Evolutionary conservation across 2,888 invertebrate species (phyloP).

Genomic region (Agrenia bidenticulata): DNA sequence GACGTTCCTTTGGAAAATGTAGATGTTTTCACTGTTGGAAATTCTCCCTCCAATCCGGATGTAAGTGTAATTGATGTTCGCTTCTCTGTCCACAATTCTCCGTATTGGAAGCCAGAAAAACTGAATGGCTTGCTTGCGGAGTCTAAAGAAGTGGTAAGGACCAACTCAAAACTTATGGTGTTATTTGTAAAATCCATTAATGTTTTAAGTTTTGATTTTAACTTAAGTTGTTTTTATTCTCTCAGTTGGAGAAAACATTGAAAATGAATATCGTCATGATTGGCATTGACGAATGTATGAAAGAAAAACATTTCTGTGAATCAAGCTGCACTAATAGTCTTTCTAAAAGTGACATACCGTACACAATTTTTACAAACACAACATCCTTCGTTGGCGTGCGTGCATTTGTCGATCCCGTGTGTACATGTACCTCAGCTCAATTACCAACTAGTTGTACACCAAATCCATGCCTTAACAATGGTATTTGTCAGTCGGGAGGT

Average conservation of each 20-base stretch:
- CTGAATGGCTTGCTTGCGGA: slow-evolving; percentile 80
- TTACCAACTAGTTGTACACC: slow-evolving; percentile 55
- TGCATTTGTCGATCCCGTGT: slow-evolving; percentile 73
- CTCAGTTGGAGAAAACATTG: slow-evolving; percentile 66
- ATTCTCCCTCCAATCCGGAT: slow-evolving; percentile 62
- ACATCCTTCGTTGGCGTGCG: slow-evolving; percentile 92
- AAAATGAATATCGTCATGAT: slow-evolving; percentile 78
- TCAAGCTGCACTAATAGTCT: slow-evolving; percentile 79
- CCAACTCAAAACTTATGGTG: too few species aligned
- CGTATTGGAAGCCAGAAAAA: slow-evolving; percentile 84
- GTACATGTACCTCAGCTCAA: slow-evolving; percentile 49
- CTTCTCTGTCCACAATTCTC: slow-evolving; percentile 91
- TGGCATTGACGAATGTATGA: slow-evolving; percentile 85
- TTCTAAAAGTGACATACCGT: slow-evolving; percentile 70
- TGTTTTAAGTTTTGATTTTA: too few species aligned
- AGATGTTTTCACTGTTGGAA: slow-evolving; percentile 88
- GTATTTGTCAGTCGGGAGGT: slow-evolving; percentile 42
- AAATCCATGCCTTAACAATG: slow-evolving; percentile 52
- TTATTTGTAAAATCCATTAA: too few species aligned
- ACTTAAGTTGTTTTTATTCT: too few species aligned
- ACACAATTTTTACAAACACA: slow-evolving; percentile 85
- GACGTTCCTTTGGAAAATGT: slow-evolving; percentile 80
- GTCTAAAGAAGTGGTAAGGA: slow-evolving; percentile 61
- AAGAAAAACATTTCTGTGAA: slow-evolving; percentile 67
- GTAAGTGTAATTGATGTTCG: slow-evolving; percentile 71